These are phyloP conservation scores for Deilephila elpenor DNA, from an alignment of 2,888 invertebrate species.

Conservation along the genomic window DNA sequence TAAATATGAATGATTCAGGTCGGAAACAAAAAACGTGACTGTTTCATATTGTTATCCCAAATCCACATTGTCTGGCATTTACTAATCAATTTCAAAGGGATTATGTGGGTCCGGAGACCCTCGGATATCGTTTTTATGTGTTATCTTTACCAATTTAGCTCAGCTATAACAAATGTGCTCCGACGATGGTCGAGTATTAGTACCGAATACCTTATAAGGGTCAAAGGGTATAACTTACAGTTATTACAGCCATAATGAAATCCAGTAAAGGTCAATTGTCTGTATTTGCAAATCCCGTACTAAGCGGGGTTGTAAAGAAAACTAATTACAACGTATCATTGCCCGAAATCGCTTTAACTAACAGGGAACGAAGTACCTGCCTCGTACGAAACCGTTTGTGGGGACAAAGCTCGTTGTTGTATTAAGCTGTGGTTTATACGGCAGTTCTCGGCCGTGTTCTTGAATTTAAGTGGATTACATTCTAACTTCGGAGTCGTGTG, in stretches of 20 bases:
- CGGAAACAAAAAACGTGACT: constrained; percentile 26
- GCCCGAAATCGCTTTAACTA: constrained; percentile 5
- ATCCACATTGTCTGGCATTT: constrained; percentile 46
- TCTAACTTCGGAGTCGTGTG: constrained; percentile 46
- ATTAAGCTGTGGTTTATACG: constrained; percentile 65
- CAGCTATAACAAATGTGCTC: constrained; percentile 27
- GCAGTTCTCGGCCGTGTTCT: constrained; percentile 60
- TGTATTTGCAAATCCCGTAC: constrained; percentile 3
- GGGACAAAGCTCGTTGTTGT: constrained; percentile 68
- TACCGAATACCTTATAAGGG: constrained; percentile 3
- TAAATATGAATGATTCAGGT: constrained; percentile 23
- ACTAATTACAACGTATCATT: constrained; percentile 12
- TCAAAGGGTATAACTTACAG: constrained; percentile 15
- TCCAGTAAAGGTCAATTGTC: constrained; percentile 12
- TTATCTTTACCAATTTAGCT: constrained; percentile 36
- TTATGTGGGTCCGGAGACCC: constrained; percentile 47
- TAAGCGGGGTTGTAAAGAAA: background rate
- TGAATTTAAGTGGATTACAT: constrained; percentile 75
- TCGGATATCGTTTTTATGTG: constrained; percentile 45
- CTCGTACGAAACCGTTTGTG: constrained; percentile 29
- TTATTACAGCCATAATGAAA: constrained; percentile 8
- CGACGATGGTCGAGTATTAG: background rate
- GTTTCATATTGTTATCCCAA: constrained; percentile 35
- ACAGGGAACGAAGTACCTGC: background rate
- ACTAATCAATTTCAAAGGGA: constrained; percentile 55